These are phyloP conservation scores for Picus viridis DNA, from an alignment of 2,797 vertebrate genomes.

Conservation along the genomic window DNA sequence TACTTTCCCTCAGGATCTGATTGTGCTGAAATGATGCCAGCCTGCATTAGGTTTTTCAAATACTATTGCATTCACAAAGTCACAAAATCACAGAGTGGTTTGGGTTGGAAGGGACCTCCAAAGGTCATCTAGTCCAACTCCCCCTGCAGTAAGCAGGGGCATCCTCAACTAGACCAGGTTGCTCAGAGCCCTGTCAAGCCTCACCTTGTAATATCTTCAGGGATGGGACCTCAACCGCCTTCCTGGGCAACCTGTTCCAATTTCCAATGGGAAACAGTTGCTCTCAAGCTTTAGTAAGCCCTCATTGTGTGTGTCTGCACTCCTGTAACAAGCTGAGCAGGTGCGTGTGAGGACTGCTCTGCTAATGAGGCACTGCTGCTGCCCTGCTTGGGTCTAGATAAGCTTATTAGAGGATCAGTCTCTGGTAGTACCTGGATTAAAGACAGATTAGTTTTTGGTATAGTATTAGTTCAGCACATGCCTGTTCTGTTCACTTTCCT, in stretches of 20 bases:
- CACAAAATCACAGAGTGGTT: too few relatives aligned
- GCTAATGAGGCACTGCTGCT: neutral
- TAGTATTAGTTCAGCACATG: neutral
- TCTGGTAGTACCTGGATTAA: neutral
- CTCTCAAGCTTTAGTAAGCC: neutral
- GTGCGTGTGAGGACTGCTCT: neutral
- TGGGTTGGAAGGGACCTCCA: too few relatives aligned
- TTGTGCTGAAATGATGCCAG: neutral
- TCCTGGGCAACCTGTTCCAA: too few relatives aligned
- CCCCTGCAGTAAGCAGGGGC: too few relatives aligned
- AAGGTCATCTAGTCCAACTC: too few relatives aligned
- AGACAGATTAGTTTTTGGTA: neutral
- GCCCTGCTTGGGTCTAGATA: neutral
- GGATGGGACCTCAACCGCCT: too few relatives aligned
- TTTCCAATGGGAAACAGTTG: neutral
- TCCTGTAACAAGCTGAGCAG: fast-evolving
- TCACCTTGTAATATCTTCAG: too few relatives aligned
- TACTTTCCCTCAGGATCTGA: neutral
- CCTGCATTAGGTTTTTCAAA: neutral
- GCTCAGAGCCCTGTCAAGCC: too few relatives aligned
- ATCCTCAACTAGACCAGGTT: too few relatives aligned
- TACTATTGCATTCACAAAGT: fast-evolving
- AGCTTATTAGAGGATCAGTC: neutral
- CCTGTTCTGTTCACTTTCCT: neutral
- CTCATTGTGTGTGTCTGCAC: fast-evolving